Evolutionary conservation across 2,888 invertebrate species (phyloP), one percentile per base, ranked within the genome.

Genomic region (Parnassius mnemosyne): DNA sequence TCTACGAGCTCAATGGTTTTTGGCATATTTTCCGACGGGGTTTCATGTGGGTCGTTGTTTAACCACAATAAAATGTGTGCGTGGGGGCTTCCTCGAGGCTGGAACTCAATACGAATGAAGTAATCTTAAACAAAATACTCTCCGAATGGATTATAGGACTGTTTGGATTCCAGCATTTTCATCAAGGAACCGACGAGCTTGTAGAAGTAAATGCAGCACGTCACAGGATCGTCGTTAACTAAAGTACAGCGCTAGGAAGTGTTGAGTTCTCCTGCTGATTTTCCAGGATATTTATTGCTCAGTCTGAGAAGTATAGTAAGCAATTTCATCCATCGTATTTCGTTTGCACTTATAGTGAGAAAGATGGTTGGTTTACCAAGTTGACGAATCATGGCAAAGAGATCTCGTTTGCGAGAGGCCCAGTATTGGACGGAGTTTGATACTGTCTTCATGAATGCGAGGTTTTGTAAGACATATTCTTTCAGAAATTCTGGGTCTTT

Each of bases 41-140:
- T 44, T 61, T 79, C 76, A 57, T 34, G 72, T 69, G 81, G 81
- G 54, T 74, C 83, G 55, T 81, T 54, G 52, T 79, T 67, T 10
- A 85, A 71, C 84, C 83, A 86, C 65, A 84, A 7, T 44, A 84
- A 71, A 69, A 81, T 78, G 49, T 84, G 83, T 11, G 80, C 82
- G 63, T 78, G 79, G 0, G 83, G 81, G 65, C 81, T 82, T 66
- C 80, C 84, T 49, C 9, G 55, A 47, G 76, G 11, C 72, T 82
- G 80, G 57, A 85, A 84, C 66, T 84, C 80, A 65, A 83, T 78
- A 3, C 78, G 69, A 61, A 57, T 68, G 69, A n/a, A n/a, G n/a
- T n/a, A n/a, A n/a, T n/a, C n/a, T n/a, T n/a, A n/a, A n/a, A 78
- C 75, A 10, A 55, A 67, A 57, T 78, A 76, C 64, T 75, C 9